Conservation (phyloP, 2,797 vertebrate species). For the Meda fulgida region DNA sequence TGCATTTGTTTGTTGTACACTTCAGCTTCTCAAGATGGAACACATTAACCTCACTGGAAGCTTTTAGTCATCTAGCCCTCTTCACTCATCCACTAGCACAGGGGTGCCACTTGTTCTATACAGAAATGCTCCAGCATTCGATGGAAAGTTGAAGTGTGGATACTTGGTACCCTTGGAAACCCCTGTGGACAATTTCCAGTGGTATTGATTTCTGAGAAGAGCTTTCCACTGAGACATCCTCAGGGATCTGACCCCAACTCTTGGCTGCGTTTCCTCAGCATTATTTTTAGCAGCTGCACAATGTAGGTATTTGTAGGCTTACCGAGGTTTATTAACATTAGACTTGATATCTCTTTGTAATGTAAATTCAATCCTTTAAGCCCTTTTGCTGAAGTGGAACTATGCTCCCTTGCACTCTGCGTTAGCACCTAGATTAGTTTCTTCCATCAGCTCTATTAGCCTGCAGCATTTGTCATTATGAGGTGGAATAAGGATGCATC, state of each 20-base stretch:
- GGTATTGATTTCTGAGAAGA: conserved; percentile 71
- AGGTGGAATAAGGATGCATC: conserved; percentile 51
- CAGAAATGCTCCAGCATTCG: conserved; percentile 24
- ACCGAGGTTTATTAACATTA: conserved; percentile 60
- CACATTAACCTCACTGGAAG: conserved; percentile 30
- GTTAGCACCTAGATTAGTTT: conserved; percentile 64
- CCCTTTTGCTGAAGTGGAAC: conserved; percentile 61
- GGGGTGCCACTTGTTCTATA: conserved; percentile 23
- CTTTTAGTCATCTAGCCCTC: conserved; percentile 19
- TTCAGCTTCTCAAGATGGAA: conserved; percentile 11
- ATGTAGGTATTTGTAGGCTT: conserved; percentile 67
- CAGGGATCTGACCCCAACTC: conserved; percentile 71
- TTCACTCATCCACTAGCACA: not conserved
- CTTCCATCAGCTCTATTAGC: conserved; percentile 57
- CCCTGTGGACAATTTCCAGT: conserved; percentile 63
- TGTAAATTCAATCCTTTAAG: conserved; percentile 68
- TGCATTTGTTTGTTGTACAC: conserved; percentile 29
- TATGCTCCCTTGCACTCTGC: conserved; percentile 62
- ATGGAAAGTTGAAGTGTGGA: conserved; percentile 60
- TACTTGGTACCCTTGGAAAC: conserved; percentile 60
- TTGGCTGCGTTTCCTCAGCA: conserved; percentile 58
- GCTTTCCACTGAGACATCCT: conserved; percentile 64
- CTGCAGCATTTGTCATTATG: conserved; percentile 59
- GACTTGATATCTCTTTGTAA: conserved; percentile 68
- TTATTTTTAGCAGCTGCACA: conserved; percentile 74